These are phyloP conservation scores for Cheilosia vulpina DNA, from an alignment of 2,888 invertebrate genomes.

Conservation along the genomic window DNA sequence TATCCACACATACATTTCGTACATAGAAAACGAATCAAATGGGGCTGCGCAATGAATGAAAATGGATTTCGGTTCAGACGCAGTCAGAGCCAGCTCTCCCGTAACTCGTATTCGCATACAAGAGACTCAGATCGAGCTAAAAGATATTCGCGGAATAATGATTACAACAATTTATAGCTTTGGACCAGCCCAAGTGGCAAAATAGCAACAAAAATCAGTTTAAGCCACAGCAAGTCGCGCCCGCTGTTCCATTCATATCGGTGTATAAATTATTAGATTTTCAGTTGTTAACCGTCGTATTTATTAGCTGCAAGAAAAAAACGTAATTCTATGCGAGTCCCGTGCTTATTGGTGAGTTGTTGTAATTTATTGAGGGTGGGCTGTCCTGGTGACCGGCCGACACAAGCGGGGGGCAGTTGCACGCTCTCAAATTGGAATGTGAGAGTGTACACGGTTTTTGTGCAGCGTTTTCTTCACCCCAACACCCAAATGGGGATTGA, in stretches of 20 bases:
- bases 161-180: constrained; percentile 70
- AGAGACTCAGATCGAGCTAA: constrained; percentile 59
- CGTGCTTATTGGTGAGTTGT: constrained; percentile 59
- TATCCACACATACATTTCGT: neutral
- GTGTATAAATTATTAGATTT: constrained; percentile 72
- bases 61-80: constrained; percentile 49
- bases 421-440: constrained; percentile 42
- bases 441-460: neutral
- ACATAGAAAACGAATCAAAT: constrained; percentile 15
- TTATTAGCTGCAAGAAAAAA: constrained; percentile 62
- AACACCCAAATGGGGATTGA: constrained; percentile 62
- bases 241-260: constrained; percentile 61
- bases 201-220: constrained; percentile 74
- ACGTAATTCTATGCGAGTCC: constrained; percentile 10
- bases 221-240: constrained; percentile 52
- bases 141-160: constrained; percentile 70
- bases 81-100: constrained; percentile 42
- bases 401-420: constrained; percentile 46
- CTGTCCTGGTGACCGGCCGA: constrained; percentile 61
- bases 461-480: constrained; percentile 30
- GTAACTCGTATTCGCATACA: neutral
- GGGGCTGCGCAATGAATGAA: constrained; percentile 49
- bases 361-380: constrained; percentile 75
- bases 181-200: constrained; percentile 73
- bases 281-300: constrained; percentile 73